Base-by-base conservation (phyloP, 2,113 vertebrate genomes). In the Petrocephalus microphthalmus region DNA sequence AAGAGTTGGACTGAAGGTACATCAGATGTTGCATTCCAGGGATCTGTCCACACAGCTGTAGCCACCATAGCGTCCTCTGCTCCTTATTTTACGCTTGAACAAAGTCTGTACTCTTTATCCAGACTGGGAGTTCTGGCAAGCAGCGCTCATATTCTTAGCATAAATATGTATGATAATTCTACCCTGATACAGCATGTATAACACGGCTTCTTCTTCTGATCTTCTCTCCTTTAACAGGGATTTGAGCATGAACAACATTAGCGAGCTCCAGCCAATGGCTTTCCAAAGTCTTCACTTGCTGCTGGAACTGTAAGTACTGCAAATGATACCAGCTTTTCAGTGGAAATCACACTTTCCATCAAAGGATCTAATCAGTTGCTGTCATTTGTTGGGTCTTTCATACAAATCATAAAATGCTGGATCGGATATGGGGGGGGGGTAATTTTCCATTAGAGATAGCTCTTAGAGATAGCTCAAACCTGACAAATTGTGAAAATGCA, bases 161-260 rank as follows among this genome's bases (percentile, higher is more conserved):
- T 49, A 22, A 84, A 25, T 11, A 25, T 25, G n/a, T 51, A 29
- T 51, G 82, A 45, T n/a, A 52, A 45, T 49, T 84, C 82, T 84
- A 17, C 47, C 25, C 6, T 49, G 49, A 52, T 11, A 53, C n/a
- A 42, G 20, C 5, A 47, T 17, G 25, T 25, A 51, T 42, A 82
- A 74, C 11, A 25, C 29, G 45, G 8, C 2, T 33, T 57, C 51
- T 83, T 51, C 25, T 11, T 56, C 82, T 84, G 11, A 25, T 84
- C 82, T 53, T 84, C 20, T 82, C 57, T 42, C n/a, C 13, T n/a
- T 86, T 74, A 0, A 0, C 86, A 96, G 96, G 42, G 96, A 96
- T 88, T 93, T 96, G 91, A 96, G 95, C 91, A 95, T 96, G 96
- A 96, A 96, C 92, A 96, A 96, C 92, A 95, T 96, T 67, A 96